Base-by-base conservation (phyloP, 2,888 invertebrate species). In the Chaitophorus viminalis region DNA sequence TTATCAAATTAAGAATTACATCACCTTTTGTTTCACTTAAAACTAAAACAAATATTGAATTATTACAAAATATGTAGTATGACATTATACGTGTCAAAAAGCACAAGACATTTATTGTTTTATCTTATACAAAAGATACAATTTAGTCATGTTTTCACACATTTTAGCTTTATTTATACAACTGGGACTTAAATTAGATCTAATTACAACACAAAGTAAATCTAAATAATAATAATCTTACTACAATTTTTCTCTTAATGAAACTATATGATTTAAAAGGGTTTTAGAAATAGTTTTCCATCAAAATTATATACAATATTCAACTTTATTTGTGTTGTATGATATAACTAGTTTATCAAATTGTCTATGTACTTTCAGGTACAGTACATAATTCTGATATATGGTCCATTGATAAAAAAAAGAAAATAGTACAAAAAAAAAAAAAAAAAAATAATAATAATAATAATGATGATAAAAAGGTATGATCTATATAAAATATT, bases 11-110 rank as follows among this genome's bases (percentile, higher is more conserved):
- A 87, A 87, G 87, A 87, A 87, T 87, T 87, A 87, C 87, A 87
- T 87, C 87, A 87, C 87, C 87, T 87, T 87, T 87, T 81, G 87
- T 87, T 87, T 87, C 79, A 86, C 87, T 87, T 87, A 87, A 87
- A 81, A 87, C 79, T 87, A 87, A 75, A 87, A 87, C 87, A 87
- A 60, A 81, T 81, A 81, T 86, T 87, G 39, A 81, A 65, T 87
- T 75, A 39, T 87, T 87, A 87, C 79, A 87, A 81, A 81, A 87
- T 79, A 78, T 79, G 46, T 79, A 33, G n/a, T 46, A 81, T 74
- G 81, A 87, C 70, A n/a, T 36, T 79, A 81, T 18, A 87, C 33
- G 17, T 81, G 54, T 79, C 72, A 65, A 87, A 74, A 87, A 74
- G 81, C 87, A 81, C 74, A 87, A 81, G 74, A 87, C 60, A 33